phyloP scores from a whole-genome alignment of 2,888 invertebrate species.

The Amblyteles armatorius region DNA sequence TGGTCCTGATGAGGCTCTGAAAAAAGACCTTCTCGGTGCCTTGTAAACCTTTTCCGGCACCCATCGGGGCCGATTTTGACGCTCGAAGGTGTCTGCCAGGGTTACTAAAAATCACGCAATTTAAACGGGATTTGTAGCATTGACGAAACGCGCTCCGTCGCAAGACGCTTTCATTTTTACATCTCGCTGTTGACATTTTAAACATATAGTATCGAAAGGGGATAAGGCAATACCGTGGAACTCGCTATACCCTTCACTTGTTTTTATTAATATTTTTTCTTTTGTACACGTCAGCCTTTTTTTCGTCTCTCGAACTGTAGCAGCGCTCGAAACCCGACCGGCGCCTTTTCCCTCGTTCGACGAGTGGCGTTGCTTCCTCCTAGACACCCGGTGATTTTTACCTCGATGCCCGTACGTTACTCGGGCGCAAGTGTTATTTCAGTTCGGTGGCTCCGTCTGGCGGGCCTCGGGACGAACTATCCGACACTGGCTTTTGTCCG shows the following conservation, averaged over 20 bases:
- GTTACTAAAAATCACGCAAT: background rate
- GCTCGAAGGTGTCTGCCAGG: background rate
- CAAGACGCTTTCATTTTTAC: constrained; percentile 46
- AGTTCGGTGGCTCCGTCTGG: constrained; percentile 81
- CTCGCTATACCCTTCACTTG: constrained; percentile 35
- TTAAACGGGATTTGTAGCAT: background rate
- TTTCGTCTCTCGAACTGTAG: constrained; percentile 6
- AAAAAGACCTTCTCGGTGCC: background rate
- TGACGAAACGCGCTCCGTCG: background rate
- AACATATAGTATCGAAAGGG: background rate
- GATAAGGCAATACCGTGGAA: constrained; percentile 13
- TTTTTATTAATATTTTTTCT: background rate
- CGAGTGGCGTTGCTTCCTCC: constrained; percentile 3
- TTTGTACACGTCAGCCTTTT: background rate
- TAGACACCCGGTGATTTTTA: background rate
- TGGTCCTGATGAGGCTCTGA: background rate
- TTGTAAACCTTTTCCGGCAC: background rate
- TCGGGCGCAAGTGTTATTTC: constrained; percentile 28
- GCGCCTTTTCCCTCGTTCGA: constrained; percentile 14
- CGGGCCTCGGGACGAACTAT: constrained; percentile 72
- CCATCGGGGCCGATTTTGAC: background rate
- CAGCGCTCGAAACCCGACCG: constrained; percentile 7
- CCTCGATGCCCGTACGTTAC: background rate
- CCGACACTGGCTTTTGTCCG: constrained; percentile 26
- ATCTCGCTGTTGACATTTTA: constrained; percentile 6